Base-by-base conservation (phyloP, 2,888 invertebrate species). In the Sesia apiformis region DNA sequence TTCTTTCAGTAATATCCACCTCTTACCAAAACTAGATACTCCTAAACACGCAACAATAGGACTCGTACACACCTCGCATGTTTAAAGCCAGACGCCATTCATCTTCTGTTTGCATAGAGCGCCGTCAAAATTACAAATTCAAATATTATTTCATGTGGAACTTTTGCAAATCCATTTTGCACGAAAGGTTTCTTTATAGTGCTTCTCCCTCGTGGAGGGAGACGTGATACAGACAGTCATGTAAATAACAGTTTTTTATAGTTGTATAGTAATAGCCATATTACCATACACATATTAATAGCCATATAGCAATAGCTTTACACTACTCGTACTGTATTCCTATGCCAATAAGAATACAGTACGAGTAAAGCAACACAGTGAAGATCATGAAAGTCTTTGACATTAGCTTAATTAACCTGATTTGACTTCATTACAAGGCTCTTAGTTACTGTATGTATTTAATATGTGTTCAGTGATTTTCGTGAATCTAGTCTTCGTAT, bases 121-220 rank as follows among this genome's bases (percentile, higher is more conserved):
- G 74, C 78, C 74, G 75, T 78, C 74, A 75, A 74, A 78, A 78
- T 82, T 81, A 78, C 79, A 78, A 78, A 81, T 83, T 81, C 81
- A 81, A 81, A 83, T 81, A 80, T 79, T 83, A 83, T 82, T 84
- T 82, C 78, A 70, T 72, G 75, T 73, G 79, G 79, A 80, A 82
- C 77, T 77, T 79, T 75, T 72, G 70, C 75, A 75, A 75, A 81
- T 80, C 78, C 78, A 81, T 80, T 83, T 84, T 78, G 80, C 81
- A 80, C 78, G 83, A 76, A 78, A 82, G 76, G 46, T 46, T 46
- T 55, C 53, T 53, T 55, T 52, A 53, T 41, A 38, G 39, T 55
- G 52, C 54, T 40, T 6, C 56, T 53, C 53, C 53, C 53, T 51
- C 43, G 5, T 42, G 56, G 53, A 51, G 53, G 56, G 4, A 40